Base-by-base conservation (phyloP, 2,797 vertebrate species). In the Astyanax mexicanus region DNA sequence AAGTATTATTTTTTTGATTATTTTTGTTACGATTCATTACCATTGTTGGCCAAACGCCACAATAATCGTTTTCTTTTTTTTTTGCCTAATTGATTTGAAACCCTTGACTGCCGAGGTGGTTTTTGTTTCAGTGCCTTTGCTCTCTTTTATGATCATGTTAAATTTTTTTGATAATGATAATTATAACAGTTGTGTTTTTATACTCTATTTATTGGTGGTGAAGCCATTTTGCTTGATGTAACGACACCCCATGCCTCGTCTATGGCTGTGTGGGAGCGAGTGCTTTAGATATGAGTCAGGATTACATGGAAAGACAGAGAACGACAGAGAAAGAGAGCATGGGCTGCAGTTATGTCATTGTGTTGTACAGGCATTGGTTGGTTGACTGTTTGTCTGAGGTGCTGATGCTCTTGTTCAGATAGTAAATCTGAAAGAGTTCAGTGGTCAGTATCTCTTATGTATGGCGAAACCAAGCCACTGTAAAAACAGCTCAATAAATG, bases 141-240 rank as follows among this genome's bases (percentile, higher is more conserved):
- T 92, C 87, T 93, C 77, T 92, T 88, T 88, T 82, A 84, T 86
- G 77, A 85, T 78, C 45, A 77, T 84, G 69, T 80, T 81, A 72
- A 52, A 57, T 84, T 86, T 83, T 87, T 90, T 86, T 86, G 79
- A 90, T 90, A 87, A 90, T 87, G 82, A 88, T 85, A 89, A 88
- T 85, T 84, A 89, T 88, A 91, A 90, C 86, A 87, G 85, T 84
- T 88, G 85, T 91, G 84, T 87, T 93, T 92, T 86, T 86, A 91
- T 93, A 93, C 86, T 91, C 92, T 91, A 98, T 99, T 99, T 99
- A 98, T 99, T 99, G 94, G 93, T 96, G 95, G 95, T 94, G 94
- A 98, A 98, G 95, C 95, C 96, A 96, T 98, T 96, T 95, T 90
- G 94, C 93, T 93, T 94, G 91, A 94, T 94, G 87, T 94, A 93